Evolutionary conservation across 2,888 invertebrate species (phyloP).

Genomic region (Cylindroiulus punctatus): DNA sequence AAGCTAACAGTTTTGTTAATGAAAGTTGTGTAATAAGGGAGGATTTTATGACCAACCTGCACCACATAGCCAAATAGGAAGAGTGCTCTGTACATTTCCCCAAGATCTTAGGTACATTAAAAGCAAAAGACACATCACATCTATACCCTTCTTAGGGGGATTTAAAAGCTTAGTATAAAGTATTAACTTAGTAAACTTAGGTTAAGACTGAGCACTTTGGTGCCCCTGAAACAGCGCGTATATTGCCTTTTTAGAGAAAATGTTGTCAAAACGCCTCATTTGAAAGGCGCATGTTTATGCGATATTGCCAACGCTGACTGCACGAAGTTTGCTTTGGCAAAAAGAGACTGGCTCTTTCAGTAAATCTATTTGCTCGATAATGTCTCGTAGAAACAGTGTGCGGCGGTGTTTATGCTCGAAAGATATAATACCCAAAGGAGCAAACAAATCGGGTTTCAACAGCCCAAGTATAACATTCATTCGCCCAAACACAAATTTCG

Average conservation of each 20-base stretch:
- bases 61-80: too few relatives aligned
- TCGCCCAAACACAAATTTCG: constrained; percentile 38
- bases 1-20: too few relatives aligned
- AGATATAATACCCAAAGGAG: constrained; percentile 48
- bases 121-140: background rate
- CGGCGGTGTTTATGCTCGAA: constrained; percentile 49
- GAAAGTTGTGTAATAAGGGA: too few relatives aligned
- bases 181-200: background rate
- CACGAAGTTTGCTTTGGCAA: background rate
- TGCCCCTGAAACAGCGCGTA: background rate
- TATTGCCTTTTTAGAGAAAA: background rate
- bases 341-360: background rate
- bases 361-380: constrained; percentile 47
- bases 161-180: background rate
- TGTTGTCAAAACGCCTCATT: constrained; percentile 19
- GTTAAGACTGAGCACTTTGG: background rate
- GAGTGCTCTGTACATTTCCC: too few relatives aligned
- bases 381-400: constrained; percentile 49
- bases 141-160: background rate
- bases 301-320: background rate
- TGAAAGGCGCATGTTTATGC: background rate
- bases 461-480: constrained; percentile 43
- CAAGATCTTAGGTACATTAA: background rate
- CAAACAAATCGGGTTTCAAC: constrained; percentile 49
- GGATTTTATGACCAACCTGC: too few relatives aligned